Percentiles rank a stretch among this genome's conserved stretches.
Conservation (phyloP, 2,113 vertebrate species). For the Pedionomus torquatus region DNA sequence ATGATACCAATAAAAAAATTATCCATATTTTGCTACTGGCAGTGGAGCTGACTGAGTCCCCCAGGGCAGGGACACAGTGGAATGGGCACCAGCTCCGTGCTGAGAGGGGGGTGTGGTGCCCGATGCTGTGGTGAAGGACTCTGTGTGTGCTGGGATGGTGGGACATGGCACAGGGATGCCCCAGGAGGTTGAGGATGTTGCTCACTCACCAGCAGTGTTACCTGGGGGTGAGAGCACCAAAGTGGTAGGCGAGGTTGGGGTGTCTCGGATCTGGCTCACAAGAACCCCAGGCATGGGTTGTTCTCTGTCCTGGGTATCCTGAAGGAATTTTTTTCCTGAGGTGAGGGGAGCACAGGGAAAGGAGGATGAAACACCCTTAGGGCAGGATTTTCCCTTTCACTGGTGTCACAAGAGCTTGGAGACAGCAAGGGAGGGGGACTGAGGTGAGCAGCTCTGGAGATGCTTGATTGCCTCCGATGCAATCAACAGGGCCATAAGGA, state of each 20-base stretch:
- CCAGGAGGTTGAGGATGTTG: not conserved
- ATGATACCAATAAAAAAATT: not conserved
- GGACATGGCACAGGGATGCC: not conserved
- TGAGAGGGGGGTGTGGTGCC: not conserved
- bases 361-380: not conserved
- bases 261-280: not conserved
- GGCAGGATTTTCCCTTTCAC: not conserved
- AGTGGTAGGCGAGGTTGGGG: not conserved
- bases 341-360: not conserved
- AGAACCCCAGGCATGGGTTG: not conserved
- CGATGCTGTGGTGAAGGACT: accelerated
- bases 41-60: not conserved
- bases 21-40: not conserved
- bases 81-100: not conserved
- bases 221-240: not conserved
- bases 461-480: not conserved
- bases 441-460: not conserved
- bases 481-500: not conserved
- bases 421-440: not conserved
- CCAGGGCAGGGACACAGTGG: not conserved
- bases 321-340: not conserved
- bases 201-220: not conserved
- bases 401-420: not conserved
- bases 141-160: not conserved
- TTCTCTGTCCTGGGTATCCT: not conserved